Evolutionary conservation across 2,113 vertebrate genomes (phyloP), one percentile per base, ranked within the genome.

Genomic region (Gymnocephalus cernua): DNA sequence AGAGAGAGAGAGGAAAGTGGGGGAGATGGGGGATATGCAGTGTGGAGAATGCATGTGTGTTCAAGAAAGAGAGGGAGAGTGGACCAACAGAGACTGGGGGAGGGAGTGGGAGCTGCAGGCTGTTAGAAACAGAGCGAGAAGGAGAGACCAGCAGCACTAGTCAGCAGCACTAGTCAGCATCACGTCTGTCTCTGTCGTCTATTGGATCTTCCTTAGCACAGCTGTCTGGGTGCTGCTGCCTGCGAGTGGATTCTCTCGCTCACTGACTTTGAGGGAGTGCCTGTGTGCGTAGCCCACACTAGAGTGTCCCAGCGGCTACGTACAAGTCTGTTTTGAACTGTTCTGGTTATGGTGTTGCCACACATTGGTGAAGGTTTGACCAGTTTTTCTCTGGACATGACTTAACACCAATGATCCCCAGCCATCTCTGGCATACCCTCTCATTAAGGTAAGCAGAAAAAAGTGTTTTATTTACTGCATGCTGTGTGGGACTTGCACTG

Each of bases 391-490:
- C 84, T 82, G 88, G 89, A 92, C 67, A 78, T 59, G 74, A 86
- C 67, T 68, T 50, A 80, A 90, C 76, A 88, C 85, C 78, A 74
- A 93, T 91, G 90, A 91, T 62, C 79, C 78, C 65, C 65, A 84
- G 91, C 48, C 89, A 74, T 41, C 82, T 56, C 51, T 83, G 91
- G 87, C 87, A 87, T 74, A 89, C 77, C 85, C 63, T 91, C 91
- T 86, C 88, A 91, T 76, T 86, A 94, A 92, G 93, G 93, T 94
- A 92, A 88, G 88, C 15, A 64, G n/a, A 21, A 13, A 7, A 25
- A 29, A 29, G 45, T 29, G 19, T 71, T 83, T 79, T 13, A 35
- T 32, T 63, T 9, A 29, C 53, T 54, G 25, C 27, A 9, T 12
- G 11, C 16, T 41, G 10, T 21, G 27, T 27, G 6, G 27, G 14